Evolutionary conservation across 2,797 vertebrate genomes (phyloP), one percentile per base, ranked within the genome.

Genomic region (Nyctalus aviator): DNA sequence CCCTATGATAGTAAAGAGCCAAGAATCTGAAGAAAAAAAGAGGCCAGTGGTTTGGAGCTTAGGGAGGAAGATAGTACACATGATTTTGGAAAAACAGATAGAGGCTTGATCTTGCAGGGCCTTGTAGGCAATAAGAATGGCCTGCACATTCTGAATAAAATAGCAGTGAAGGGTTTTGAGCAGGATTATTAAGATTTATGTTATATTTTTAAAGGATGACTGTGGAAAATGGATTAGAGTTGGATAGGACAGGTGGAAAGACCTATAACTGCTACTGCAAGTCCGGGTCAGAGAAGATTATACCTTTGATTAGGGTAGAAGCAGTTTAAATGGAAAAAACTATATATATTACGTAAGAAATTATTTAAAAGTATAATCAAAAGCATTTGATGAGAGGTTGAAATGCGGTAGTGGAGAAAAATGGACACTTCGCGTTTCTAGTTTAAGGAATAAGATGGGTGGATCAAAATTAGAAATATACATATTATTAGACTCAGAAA

Each of bases 351-450:
- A 82, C 57, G 12, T 66, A 48, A 77, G 8, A 93, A 90, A 88
- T 86, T 73, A 78, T 85, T 57, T 91, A 57, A n/a, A 94, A 53
- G 50, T 27, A 69, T 44, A 86, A 90, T 78, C 83, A 83, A 92
- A 5, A 76, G 59, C 27, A 90, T 83, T 82, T 90, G 57, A 79
- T 82, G 27, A 50, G 23, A 82, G n/a, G 46, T 2, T 91, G 53
- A 86, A 86, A 82, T 53, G 69, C 50, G n/a, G 23, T n/a, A 94
- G 37, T 7, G 77, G 53, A 86, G 18, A 48, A 92, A 83, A n/a
- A 87, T 1, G 14, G 6, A 88, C 17, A 90, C 32, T 72, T 62
- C 9, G 55, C 48, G 66, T 75, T 88, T 87, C 90, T 46, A 92
- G 21, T 83, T 94, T 86, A 83, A 86, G 50, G 62, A 87, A 84